Percentiles rank a stretch among this genome's conserved stretches.
These are phyloP conservation scores for Cantharis flavilabris DNA, from an alignment of 2,888 invertebrate genomes.

Conservation along the genomic window DNA sequence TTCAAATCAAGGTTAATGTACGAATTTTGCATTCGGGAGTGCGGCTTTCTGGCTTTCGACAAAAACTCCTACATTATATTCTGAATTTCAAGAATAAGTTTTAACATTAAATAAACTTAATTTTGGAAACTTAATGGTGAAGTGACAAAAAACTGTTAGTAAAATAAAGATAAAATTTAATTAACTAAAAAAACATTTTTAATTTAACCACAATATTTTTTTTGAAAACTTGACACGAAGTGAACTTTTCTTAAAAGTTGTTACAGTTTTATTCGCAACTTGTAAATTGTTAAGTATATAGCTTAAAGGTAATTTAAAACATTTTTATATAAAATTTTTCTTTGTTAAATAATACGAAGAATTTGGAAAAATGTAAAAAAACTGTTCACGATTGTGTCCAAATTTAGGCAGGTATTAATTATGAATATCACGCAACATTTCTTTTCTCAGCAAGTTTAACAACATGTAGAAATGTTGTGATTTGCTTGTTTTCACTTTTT, in stretches of 20 bases:
- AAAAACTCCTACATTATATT: no score
- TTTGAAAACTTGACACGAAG: not conserved
- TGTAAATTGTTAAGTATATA: not conserved
- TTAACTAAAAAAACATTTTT: not conserved
- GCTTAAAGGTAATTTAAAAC: not conserved
- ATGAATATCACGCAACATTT: not conserved
- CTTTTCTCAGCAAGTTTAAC: not conserved
- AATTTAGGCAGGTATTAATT: not conserved
- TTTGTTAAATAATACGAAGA: not conserved
- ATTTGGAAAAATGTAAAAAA: not conserved
- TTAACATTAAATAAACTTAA: not conserved
- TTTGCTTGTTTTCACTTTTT: conserved; percentile 3
- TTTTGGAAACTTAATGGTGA: not conserved
- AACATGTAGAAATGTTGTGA: not conserved
- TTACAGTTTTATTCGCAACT: not conserved
- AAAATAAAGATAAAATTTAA: not conserved
- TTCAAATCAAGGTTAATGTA: no score
- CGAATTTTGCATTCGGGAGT: no score
- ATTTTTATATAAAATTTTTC: not conserved
- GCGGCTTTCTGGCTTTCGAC: no score
- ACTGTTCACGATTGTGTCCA: not conserved
- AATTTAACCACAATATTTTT: not conserved
- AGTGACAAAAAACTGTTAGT: not conserved
- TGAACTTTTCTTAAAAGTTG: not conserved
- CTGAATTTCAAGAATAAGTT: not conserved